phyloP scores from a whole-genome alignment of 92 coral and sea anemone species.

The Porites lobata region DNA sequence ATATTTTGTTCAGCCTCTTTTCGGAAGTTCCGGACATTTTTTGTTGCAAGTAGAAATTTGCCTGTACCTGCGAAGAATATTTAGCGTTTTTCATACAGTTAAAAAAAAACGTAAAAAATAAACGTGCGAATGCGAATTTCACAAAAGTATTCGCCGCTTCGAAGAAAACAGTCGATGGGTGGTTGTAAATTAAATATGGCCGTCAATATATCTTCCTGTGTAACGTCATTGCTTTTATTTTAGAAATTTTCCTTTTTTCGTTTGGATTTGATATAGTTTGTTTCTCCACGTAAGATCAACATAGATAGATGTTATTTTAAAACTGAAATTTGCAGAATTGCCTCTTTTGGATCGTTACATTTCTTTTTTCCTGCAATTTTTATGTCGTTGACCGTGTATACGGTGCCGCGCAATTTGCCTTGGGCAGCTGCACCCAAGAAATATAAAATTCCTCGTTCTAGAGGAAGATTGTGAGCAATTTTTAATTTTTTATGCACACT shows the following conservation, averaged over 20 bases:
- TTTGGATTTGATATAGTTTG: background rate
- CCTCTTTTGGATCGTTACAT: too few species aligned
- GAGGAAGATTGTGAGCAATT: too few species aligned
- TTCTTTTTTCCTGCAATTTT: background rate
- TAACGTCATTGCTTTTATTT: background rate
- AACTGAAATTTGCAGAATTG: background rate
- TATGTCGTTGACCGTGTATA: too few species aligned
- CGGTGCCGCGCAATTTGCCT: too few species aligned
- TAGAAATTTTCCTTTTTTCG: background rate
- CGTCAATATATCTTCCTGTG: background rate
- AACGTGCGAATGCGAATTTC: background rate
- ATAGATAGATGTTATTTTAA: too few species aligned
- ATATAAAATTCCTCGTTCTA: too few species aligned
- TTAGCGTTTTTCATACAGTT: background rate
- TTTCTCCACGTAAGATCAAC: background rate
- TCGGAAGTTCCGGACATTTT: slow-evolving; percentile 42
- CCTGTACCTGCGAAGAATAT: background rate
- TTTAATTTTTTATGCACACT: too few species aligned
- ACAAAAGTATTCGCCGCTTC: background rate
- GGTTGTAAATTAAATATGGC: slow-evolving; percentile 32
- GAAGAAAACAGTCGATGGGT: background rate
- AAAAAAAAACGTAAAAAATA: background rate
- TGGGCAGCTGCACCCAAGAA: too few species aligned
- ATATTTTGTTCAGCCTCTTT: background rate
- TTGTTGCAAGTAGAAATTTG: background rate